Evolutionary conservation across 2,888 invertebrate species (phyloP).

Genomic region (Diarsia dahlii): DNA sequence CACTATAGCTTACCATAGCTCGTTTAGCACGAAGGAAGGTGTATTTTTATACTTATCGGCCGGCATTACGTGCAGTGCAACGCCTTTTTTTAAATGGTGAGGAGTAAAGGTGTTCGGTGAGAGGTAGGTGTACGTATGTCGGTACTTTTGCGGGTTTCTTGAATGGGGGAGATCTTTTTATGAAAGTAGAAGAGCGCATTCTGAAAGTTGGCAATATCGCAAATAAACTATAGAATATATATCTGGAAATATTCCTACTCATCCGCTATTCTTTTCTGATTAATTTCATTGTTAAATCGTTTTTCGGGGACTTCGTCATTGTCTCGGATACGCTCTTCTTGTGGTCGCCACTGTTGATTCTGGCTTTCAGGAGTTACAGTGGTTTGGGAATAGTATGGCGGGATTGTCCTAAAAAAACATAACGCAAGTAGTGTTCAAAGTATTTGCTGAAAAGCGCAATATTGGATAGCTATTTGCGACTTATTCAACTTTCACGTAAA

Average conservation of each 20-base stretch:
- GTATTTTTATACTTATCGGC: slow-evolving; percentile 54
- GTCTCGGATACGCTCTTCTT: no score
- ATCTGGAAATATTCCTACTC: no score
- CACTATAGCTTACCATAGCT: slow-evolving; percentile 47
- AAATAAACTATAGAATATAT: background rate
- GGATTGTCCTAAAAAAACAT: no score
- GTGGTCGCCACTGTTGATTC: no score
- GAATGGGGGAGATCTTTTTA: background rate
- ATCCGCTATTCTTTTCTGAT: no score
- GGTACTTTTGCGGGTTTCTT: background rate
- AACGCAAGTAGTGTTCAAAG: no score
- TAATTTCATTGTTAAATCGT: no score
- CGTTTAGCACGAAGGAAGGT: slow-evolving; percentile 57
- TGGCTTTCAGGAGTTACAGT: no score
- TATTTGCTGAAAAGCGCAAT: no score
- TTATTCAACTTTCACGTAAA: background rate
- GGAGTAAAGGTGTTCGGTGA: slow-evolving; percentile 4
- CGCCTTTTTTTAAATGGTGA: slow-evolving; percentile 36
- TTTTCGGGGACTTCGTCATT: no score
- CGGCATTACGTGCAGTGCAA: slow-evolving; percentile 39
- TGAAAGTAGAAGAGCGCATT: background rate
- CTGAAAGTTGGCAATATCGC: background rate
- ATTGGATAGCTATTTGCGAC: background rate
- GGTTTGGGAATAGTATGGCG: no score
- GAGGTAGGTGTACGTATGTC: background rate